phyloP scores from a whole-genome alignment of 2,797 vertebrate species.

The Halcyon badia region DNA sequence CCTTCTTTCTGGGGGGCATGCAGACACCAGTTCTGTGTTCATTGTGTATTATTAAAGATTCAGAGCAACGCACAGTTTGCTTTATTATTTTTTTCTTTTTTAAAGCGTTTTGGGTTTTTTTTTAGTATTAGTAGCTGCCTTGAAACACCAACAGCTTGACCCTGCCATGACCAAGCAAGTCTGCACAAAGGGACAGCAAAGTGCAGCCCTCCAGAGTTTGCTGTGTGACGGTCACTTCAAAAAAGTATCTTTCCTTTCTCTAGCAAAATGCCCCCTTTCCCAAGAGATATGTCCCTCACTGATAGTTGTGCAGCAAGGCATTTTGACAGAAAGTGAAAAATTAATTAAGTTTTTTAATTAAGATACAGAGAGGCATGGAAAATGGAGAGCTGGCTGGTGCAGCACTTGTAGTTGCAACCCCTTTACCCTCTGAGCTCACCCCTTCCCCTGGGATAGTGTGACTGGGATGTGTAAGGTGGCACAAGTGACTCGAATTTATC shows the following conservation, averaged over 20 bases:
- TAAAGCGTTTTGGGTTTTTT: too few relatives aligned
- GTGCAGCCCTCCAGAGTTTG: not conserved
- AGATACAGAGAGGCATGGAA: not conserved
- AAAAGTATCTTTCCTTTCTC: not conserved
- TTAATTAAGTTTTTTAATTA: slow-evolving; percentile 41
- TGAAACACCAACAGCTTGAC: not conserved
- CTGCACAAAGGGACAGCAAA: not conserved
- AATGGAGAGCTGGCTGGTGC: not conserved
- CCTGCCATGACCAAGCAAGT: not conserved
- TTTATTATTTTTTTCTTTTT: too few relatives aligned
- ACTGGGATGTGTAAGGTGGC: not conserved
- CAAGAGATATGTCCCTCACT: not conserved
- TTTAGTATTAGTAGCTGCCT: too few relatives aligned
- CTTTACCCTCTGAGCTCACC: not conserved
- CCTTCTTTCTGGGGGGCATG: too few relatives aligned
- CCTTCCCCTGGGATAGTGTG: not conserved
- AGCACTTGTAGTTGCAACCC: not conserved
- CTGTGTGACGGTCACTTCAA: fast-evolving
- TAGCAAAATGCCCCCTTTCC: not conserved
- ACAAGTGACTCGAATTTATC: not conserved
- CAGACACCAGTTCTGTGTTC: not conserved
- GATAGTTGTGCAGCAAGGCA: not conserved
- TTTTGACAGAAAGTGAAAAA: slow-evolving; percentile 26
- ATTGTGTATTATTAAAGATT: not conserved
- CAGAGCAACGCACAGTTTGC: not conserved